Base-by-base conservation (phyloP, 37 sponge, comb jelly and placozoan genomes). In the Aplysina aerophoba region DNA sequence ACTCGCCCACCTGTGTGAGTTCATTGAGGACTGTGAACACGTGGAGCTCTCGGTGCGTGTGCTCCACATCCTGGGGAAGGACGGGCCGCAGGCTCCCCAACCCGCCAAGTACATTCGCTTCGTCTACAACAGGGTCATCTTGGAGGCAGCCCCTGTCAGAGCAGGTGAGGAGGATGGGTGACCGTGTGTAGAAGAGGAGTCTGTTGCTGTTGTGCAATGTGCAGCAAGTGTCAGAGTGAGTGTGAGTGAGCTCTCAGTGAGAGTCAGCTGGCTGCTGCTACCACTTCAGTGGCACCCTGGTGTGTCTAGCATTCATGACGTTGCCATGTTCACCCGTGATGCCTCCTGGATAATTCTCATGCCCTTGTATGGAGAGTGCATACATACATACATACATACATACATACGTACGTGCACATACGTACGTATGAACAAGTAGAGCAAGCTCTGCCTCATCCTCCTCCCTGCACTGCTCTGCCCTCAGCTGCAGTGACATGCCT, bases 21-120 rank as follows among this genome's bases (percentile, higher is more conserved):
- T 96, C 71, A 98, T 98, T 59, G 98, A 98, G 86, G 98, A 98
- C 79, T 98, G 98, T 75, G 98, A 98, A 81, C 95, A 98, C 83
- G 82, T 88, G 20, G 91, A 89, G 15, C 80, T 98, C 39, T 96
- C 98, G 38, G 86, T 82, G 1, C 81, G 87, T 16, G 84, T 98
- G 39, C 96, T 98, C 11, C 93, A 94, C 85, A 82, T 98, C 21
- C 87, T 98, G 38, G 98, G 96, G 12, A 87, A 85, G 28, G 98
- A 98, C 41, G 98, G 98, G 0, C 95, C 98, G 0, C 80, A 85
- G 54, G 87, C 95, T 21, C 78, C 61, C 4, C 81, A 84, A 25
- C 98, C 98, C 0, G 77, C 90, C 82, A 90, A 88, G 61, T 98
- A 90, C 81, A 98, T 98, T 60, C 80, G 97, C 50, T 98, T 90